Evolutionary conservation across 2,113 vertebrate species (phyloP).

Genomic region (Neotoma lepida): DNA sequence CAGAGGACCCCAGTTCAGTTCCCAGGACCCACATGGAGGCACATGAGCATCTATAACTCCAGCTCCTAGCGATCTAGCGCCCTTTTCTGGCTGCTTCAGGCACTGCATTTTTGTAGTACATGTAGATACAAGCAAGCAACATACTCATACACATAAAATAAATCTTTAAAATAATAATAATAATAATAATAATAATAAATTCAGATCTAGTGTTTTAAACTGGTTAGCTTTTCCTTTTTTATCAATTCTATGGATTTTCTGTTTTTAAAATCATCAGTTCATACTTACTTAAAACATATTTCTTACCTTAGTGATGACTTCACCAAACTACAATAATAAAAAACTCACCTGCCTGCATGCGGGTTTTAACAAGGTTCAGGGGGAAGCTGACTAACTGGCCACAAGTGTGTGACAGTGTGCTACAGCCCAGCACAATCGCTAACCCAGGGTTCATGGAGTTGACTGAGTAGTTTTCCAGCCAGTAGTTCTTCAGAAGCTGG

Average conservation of each 20-base stretch:
- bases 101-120: neutral
- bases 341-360: constrained; percentile 92
- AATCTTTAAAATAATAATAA: constrained; percentile 3
- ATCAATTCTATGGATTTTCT: neutral
- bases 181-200: constrained; percentile 24
- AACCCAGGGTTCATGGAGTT: constrained; percentile 91
- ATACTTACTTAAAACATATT: constrained; percentile 44
- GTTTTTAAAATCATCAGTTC: constrained; percentile 17
- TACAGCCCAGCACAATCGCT: constrained; percentile 89
- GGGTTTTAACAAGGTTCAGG: constrained; percentile 90
- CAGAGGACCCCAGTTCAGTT: neutral
- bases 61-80: neutral
- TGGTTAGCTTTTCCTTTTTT: constrained; percentile 12
- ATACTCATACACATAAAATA: neutral
- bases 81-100: neutral
- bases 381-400: constrained; percentile 94
- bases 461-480: constrained; percentile 88
- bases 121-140: neutral
- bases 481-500: constrained; percentile 92
- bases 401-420: constrained; percentile 90
- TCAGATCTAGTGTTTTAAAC: constrained; percentile 14
- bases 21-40: neutral
- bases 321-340: neutral
- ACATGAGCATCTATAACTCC: neutral
- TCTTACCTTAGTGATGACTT: constrained; percentile 2